Evolutionary conservation across 2,888 invertebrate species (phyloP).

Genomic region (Plagodis pulveraria): DNA sequence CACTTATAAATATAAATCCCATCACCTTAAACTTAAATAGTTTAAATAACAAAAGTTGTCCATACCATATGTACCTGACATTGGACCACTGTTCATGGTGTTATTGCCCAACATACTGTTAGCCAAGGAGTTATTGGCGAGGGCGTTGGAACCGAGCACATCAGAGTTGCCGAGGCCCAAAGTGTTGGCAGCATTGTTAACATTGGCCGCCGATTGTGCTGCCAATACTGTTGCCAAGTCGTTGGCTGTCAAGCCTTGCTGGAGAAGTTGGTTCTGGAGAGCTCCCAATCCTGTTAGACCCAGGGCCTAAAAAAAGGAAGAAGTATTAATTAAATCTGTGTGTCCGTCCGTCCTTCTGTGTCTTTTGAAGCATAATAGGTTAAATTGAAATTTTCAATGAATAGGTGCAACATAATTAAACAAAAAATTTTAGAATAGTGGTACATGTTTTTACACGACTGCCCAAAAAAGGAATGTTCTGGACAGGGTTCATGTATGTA

Average conservation of each 20-base stretch:
- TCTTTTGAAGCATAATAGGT: too few species aligned
- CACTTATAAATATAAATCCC: neutral
- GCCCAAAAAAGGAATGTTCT: too few species aligned
- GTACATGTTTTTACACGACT: too few species aligned
- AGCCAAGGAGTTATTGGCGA: slow-evolving; percentile 51
- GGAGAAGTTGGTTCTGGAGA: slow-evolving; percentile 77
- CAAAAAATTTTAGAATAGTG: too few species aligned
- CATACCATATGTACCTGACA: slow-evolving; percentile 57
- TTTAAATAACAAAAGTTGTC: slow-evolving; percentile 4
- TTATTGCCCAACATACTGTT: slow-evolving; percentile 61
- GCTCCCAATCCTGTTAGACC: slow-evolving; percentile 76
- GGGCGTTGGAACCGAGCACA: slow-evolving; percentile 46
- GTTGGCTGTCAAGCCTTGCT: slow-evolving; percentile 77
- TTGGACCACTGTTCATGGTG: slow-evolving; percentile 67
- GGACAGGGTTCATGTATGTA: too few species aligned
- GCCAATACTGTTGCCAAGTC: slow-evolving; percentile 72
- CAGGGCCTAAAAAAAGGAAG: slow-evolving; percentile 63
- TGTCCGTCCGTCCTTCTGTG: too few species aligned
- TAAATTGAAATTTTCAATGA: too few species aligned
- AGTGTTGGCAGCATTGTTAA: slow-evolving; percentile 54
- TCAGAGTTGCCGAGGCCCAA: slow-evolving; percentile 59
- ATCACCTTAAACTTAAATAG: neutral
- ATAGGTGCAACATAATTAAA: too few species aligned
- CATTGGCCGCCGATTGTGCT: slow-evolving; percentile 60
- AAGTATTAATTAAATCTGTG: neutral